These are phyloP conservation scores for Premnoplex brunnescens DNA, from an alignment of 2,797 vertebrate species.

Conservation along the genomic window DNA sequence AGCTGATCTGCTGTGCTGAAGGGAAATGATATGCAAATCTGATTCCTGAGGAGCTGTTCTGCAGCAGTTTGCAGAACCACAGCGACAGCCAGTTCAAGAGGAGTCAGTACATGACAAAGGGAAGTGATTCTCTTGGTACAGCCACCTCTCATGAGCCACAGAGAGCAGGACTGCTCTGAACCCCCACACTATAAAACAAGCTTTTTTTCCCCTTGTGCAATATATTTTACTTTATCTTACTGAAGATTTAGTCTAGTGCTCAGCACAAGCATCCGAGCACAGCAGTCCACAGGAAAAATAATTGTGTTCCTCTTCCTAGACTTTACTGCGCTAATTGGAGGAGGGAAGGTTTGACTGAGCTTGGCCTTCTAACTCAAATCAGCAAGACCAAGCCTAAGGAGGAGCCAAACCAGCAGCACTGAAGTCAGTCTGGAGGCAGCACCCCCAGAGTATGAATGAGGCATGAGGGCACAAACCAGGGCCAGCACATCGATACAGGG, in stretches of 20 bases:
- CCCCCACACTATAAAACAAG: background rate
- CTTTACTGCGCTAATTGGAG: background rate
- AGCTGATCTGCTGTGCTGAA: background rate
- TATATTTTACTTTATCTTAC: background rate
- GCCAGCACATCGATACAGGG: background rate
- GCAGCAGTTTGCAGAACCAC: constrained; percentile 44
- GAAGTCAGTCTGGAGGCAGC: background rate
- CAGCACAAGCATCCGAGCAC: background rate
- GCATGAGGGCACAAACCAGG: background rate
- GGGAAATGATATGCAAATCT: constrained; percentile 48
- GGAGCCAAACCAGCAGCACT: background rate
- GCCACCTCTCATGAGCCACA: background rate
- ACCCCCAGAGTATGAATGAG: background rate
- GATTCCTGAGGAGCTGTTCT: background rate
- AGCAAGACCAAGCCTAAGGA: background rate
- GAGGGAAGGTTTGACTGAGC: background rate
- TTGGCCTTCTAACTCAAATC: background rate
- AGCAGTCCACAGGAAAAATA: background rate
- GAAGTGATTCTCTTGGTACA: background rate
- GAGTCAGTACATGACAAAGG: background rate
- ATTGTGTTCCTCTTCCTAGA: background rate
- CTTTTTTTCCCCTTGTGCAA: background rate
- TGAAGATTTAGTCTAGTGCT: background rate
- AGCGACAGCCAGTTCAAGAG: background rate
- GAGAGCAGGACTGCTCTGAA: background rate